Evolutionary conservation across 2,888 invertebrate genomes (phyloP).

Genomic region (Andrena bucephala): DNA sequence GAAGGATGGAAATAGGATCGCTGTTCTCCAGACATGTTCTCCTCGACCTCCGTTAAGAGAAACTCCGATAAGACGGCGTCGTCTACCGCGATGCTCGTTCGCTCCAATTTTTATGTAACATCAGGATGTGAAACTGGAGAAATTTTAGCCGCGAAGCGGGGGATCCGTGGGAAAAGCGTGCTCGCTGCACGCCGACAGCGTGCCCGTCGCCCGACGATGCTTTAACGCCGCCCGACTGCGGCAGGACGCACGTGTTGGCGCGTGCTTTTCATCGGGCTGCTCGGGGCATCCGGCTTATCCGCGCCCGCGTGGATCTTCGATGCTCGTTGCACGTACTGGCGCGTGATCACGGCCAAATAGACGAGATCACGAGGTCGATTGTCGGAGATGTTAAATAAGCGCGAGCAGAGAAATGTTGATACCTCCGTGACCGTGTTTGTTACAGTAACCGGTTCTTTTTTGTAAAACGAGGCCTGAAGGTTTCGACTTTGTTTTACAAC

Average conservation of each 20-base stretch:
- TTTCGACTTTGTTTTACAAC: too few species aligned
- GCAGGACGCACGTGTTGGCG: constrained; percentile 17
- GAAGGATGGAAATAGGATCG: too few species aligned
- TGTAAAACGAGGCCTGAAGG: too few species aligned
- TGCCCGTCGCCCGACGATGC: not conserved
- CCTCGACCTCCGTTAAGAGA: constrained; percentile 8
- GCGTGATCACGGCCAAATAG: not conserved
- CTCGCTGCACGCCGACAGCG: constrained; percentile 27
- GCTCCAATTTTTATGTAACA: constrained; percentile 73
- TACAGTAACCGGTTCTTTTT: too few species aligned
- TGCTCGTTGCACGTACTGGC: not conserved
- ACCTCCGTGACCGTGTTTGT: too few species aligned
- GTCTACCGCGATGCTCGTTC: constrained; percentile 44
- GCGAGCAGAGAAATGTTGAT: too few species aligned
- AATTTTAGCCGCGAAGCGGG: constrained; percentile 66
- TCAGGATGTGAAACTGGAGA: constrained; percentile 74
- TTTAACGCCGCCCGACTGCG: constrained; percentile 10
- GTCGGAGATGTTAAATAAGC: too few species aligned
- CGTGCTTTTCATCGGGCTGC: constrained; percentile 12
- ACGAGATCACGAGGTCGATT: too few species aligned
- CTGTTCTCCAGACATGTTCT: not conserved
- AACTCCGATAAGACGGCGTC: constrained; percentile 33
- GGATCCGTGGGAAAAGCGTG: constrained; percentile 67
- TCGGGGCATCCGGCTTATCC: not conserved
- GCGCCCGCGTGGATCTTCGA: not conserved